Base-by-base conservation (phyloP, 2,888 invertebrate species). In the Mythimna pallens region DNA sequence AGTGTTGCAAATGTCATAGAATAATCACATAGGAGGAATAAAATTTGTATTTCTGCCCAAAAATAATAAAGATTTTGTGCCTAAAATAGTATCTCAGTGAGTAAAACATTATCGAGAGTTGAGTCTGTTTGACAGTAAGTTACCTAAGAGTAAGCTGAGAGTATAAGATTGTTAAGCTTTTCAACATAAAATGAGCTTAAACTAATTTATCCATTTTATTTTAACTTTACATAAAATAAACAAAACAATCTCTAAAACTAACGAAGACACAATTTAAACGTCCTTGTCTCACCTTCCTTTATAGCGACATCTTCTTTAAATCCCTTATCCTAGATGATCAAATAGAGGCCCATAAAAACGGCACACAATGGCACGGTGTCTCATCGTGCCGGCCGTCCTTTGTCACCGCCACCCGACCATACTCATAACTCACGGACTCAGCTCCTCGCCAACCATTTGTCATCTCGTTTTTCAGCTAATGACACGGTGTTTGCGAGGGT, bases 391-490 rank as follows among this genome's bases (percentile, higher is more conserved):
- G n/a, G 54, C 62, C 69, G 69, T 50, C 34, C 67, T 63, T 72
- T 81, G 63, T 69, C 76, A 54, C 40, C 25, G 34, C 61, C 74
- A n/a, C 40, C 55, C 58, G 65, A 40, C n/a, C 25, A 14, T 61
- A 59, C 63, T 70, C 47, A 73, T 76, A 69, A 84, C 74, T 82
- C 80, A 84, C 64, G 64, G 59, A 70, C 79, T 74, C 70, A 63
- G 63, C 65, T 74, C 69, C 30, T 58, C 69, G 50, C 59, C 62
- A 17, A 63, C 55, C 70, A 84, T 83, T 84, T 73, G 50, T 84
- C 82, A 82, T 70, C 50, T 58, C 43, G 70, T 82, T 82, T 83
- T 84, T 81, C 75, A 83, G 72, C 70, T 71, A 70, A 57, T 47
- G 64, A 73, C 65, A 73, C 68, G 10, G 71, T 67, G 57, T 70